Evolutionary conservation across 2,888 invertebrate genomes (phyloP), one percentile per base, ranked within the genome.

Genomic region (Pyrgus malvae): DNA sequence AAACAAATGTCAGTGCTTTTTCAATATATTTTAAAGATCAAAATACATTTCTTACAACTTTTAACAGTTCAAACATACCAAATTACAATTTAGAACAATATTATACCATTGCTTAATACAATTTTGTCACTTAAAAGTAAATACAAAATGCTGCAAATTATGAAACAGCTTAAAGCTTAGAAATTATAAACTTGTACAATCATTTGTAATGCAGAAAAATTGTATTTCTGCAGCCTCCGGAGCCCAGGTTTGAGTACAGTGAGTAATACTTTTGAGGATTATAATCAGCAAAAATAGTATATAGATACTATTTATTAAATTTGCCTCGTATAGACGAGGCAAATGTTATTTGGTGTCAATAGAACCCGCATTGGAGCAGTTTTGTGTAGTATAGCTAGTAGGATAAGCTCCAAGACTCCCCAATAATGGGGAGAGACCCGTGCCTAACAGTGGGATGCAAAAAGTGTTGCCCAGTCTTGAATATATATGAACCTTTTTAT

Each of bases 21-120:
- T 79, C 75, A 79, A 81, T 88, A 87, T 89, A 89, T 86, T 88
- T 87, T 78, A 80, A 86, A 87, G 84, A 83, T 85, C 84, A 87
- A 89, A 88, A 88, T 87, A 86, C 84, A 87, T 81, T 87, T 87
- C 80, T 85, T 83, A 84, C 78, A 88, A 83, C 80, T 81, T 76
- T 65, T 80, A 88, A 88, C 87, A 88, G 78, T 83, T 81, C 81
- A 80, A 84, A 84, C 81, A 84, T 83, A 80, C 80, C 76, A n/a
- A 83, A 83, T 83, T 85, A 83, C 80, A 83, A 80, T 79, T 79
- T 77, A 64, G 78, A 78, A 80, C 78, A 81, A 80, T 60, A 69
- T 66, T 69, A 69, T 72, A 72, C 67, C 67, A 76, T 71, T 70
- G 66, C 67, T 57, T 71, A 73, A 68, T 69, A 72, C 71, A 70